phyloP scores from a whole-genome alignment of 2,113 vertebrate genomes.

The Emydura subglobosa region DNA sequence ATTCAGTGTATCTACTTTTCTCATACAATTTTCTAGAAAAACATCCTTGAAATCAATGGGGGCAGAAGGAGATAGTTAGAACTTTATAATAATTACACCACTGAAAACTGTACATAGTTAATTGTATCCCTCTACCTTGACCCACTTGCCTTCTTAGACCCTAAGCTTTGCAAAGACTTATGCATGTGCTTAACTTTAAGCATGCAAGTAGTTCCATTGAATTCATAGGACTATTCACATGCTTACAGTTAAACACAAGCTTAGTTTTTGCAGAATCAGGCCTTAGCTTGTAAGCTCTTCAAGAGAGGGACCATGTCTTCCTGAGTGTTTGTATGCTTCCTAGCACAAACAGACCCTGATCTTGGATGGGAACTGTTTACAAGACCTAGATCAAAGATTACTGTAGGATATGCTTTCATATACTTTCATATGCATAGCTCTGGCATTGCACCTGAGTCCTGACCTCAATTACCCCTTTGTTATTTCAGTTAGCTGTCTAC shows the following conservation, averaged over 20 bases:
- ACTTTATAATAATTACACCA: neutral
- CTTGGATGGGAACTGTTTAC: neutral
- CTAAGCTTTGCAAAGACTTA: neutral
- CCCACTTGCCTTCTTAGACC: neutral
- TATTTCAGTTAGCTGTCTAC: neutral
- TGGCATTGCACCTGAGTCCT: neutral
- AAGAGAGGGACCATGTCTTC: neutral
- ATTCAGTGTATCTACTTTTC: neutral
- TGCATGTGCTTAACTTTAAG: neutral
- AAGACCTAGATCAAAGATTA: neutral
- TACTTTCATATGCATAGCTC: neutral
- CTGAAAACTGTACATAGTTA: neutral
- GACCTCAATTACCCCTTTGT: too few species aligned
- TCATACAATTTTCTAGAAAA: neutral
- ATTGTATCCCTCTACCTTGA: neutral
- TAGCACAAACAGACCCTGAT: too few species aligned
- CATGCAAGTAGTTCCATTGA: too few species aligned
- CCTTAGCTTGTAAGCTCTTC: neutral
- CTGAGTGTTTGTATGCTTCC: too few species aligned
- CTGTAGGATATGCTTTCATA: neutral
- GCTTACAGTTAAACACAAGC: neutral
- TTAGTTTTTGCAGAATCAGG: neutral
- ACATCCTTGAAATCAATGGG: neutral
- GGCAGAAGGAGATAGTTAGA: neutral
- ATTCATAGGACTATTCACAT: neutral